phyloP scores from a whole-genome alignment of 2,888 invertebrate species.

The Aleiodes testaceus region DNA sequence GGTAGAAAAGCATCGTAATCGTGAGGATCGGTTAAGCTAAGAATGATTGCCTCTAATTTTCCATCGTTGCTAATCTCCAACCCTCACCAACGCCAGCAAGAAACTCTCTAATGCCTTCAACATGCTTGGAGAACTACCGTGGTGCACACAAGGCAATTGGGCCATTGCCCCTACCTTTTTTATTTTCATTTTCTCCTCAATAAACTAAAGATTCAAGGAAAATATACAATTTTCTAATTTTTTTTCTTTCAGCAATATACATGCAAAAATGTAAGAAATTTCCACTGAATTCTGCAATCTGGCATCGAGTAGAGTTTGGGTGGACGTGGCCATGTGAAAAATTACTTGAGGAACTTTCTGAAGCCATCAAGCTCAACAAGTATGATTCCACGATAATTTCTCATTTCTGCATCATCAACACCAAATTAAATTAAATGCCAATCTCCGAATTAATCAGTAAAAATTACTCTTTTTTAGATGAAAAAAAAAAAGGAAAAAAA shows the following conservation, averaged over 20 bases:
- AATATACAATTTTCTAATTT: no score
- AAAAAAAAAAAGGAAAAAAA: neutral
- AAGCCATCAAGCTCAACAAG: constrained; percentile 70
- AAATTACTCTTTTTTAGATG: no score
- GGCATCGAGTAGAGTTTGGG: constrained; percentile 66
- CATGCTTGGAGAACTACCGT: constrained; percentile 55
- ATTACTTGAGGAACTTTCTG: constrained; percentile 66
- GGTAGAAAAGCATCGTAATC: constrained; percentile 49
- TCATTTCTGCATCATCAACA: neutral
- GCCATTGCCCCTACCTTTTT: constrained; percentile 39
- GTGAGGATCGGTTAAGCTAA: constrained; percentile 65
- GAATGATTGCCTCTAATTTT: constrained; percentile 70
- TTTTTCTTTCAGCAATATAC: no score
- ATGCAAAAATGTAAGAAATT: no score
- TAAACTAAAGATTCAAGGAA: no score
- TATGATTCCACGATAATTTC: constrained; percentile 50
- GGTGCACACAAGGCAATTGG: constrained; percentile 34
- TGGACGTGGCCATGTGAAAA: constrained; percentile 69
- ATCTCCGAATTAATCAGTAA: no score
- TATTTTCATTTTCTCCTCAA: no score
- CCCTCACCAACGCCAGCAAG: constrained; percentile 55
- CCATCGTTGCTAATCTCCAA: constrained; percentile 42
- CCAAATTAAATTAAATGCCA: neutral
- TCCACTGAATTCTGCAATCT: constrained; percentile 67
- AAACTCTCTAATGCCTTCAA: constrained; percentile 70